These are phyloP conservation scores for Ammodytes dubius DNA, from an alignment of 2,113 vertebrate species.

Conservation along the genomic window DNA sequence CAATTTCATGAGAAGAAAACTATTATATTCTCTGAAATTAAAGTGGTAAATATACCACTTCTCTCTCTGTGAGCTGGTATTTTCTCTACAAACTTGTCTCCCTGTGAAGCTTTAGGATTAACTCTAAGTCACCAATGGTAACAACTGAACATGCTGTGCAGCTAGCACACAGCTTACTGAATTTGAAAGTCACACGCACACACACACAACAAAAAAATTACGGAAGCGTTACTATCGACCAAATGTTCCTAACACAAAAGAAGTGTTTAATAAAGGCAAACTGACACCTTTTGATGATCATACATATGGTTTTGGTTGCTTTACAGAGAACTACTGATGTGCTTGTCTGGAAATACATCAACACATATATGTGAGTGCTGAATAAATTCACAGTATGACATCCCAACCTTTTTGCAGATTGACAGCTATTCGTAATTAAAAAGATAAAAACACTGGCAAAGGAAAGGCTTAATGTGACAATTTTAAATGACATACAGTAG, in stretches of 20 bases:
- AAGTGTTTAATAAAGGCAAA: background rate
- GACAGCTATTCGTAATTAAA: background rate
- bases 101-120: conserved; percentile 17
- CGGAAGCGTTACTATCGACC: too few relatives aligned
- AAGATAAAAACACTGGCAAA: background rate
- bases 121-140: background rate
- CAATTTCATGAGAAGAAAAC: too few relatives aligned
- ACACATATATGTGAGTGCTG: background rate
- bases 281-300: conserved; percentile 7
- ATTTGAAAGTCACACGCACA: background rate
- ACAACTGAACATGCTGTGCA: conserved; percentile 1
- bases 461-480: too few relatives aligned
- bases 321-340: background rate
- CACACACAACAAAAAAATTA: too few relatives aligned
- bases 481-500: too few relatives aligned
- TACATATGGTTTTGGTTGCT: background rate
- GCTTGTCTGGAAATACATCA: background rate
- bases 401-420: background rate
- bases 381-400: background rate
- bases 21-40: too few relatives aligned
- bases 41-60: background rate
- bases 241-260: too few relatives aligned
- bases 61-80: conserved; percentile 47
- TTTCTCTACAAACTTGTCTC: conserved; percentile 13
- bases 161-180: conserved; percentile 9